Base-by-base conservation (phyloP, 2,888 invertebrate genomes). In the Lysandra bellargus region DNA sequence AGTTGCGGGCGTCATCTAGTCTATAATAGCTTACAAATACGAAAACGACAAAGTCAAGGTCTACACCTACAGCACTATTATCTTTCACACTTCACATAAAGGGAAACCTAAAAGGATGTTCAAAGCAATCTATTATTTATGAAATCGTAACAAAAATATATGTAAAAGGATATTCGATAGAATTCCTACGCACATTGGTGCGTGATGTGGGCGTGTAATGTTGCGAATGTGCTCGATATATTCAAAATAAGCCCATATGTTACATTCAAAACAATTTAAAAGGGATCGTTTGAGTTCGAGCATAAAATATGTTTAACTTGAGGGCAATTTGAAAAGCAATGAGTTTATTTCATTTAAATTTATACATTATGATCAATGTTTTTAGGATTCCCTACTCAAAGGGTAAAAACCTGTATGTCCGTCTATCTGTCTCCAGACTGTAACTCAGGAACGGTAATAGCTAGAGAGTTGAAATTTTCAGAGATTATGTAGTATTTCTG, bases 111-210 rank as follows among this genome's bases (percentile, higher is more conserved):
- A 69, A 69, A 30, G 4, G 30, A 61, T 9, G 9, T 30, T 12
- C 23, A 33, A 69, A 69, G 64, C 9, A 69, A 30, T 33, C 64
- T 69, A 69, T 30, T 64, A 64, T 64, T 64, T 64, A 64, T 30
- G 6, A 14, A 30, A 33, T 30, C 64, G 30, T 64, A 12, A 64
- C 64, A 30, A 64, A 30, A 64, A 64, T 69, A 61, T 23, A 61
- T 61, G 23, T 61, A 9, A 61, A 30, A 69, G 64, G 12, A 30
- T 69, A 61, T 61, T 61, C 61, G 61, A 61, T 61, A 17, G 4
- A 61, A 61, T 61, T 61, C 61, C 61, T 61, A 61, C 61, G 2
- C 23, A 61, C 7, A 61, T 33, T 30, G 9, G 64, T 3, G 33
- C 64, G 64, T 61, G 23, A 61, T 7, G 61, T 64, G 64, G 64